Conservation (phyloP, 2,113 vertebrate species). For the Pseudonaja textilis region DNA sequence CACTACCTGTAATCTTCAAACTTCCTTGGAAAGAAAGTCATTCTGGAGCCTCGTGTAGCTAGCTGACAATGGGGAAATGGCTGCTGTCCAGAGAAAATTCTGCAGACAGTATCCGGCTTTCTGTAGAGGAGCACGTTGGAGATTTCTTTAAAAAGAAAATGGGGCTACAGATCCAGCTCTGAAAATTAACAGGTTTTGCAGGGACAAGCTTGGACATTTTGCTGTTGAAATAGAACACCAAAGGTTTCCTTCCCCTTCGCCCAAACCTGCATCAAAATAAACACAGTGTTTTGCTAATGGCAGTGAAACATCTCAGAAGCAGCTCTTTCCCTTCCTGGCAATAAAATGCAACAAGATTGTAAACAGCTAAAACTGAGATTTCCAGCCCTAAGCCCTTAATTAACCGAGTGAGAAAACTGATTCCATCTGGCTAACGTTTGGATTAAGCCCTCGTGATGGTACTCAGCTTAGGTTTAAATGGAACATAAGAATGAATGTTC, state of each 20-base stretch:
- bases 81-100: background rate
- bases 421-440: background rate
- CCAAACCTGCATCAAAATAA: background rate
- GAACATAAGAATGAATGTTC: background rate
- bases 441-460: background rate
- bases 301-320: background rate
- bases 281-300: background rate
- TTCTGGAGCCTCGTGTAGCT: background rate
- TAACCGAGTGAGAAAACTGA: background rate
- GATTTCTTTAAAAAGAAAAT: background rate
- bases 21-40: background rate
- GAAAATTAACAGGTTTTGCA: background rate
- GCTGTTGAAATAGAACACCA: background rate
- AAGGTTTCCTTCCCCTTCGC: rapidly evolving
- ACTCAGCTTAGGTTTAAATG: background rate
- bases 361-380: background rate
- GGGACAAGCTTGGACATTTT: background rate
- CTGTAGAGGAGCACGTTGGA: background rate
- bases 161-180: background rate
- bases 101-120: background rate
- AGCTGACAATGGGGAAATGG: background rate
- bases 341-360: background rate
- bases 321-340: background rate
- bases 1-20: background rate
- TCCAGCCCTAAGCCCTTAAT: background rate